Percentiles rank a stretch among this genome's conserved stretches.
Evolutionary conservation across 2,888 invertebrate species (phyloP).

Genomic region (Amiota minor): DNA sequence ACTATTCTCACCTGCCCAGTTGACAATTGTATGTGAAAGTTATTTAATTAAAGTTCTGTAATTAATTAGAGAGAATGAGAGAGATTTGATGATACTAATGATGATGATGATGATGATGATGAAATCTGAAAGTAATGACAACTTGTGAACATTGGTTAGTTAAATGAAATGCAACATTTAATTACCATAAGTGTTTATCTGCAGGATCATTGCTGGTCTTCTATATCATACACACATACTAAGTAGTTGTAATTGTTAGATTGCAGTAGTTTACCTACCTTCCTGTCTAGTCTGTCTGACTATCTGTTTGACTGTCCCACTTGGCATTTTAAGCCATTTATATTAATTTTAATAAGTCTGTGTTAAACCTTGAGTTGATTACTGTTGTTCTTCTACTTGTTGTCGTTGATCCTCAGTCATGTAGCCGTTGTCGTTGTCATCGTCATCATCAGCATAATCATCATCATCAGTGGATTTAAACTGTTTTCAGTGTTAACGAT

Average conservation of each 20-base stretch:
- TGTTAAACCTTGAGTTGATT: constrained; percentile 53
- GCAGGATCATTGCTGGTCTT: not conserved
- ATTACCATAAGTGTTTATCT: not conserved
- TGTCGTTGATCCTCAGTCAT: not conserved
- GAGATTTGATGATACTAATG: too few species aligned
- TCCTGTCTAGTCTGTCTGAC: not conserved
- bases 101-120: too few species aligned
- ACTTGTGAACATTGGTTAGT: too few species aligned
- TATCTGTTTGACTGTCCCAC: not conserved
- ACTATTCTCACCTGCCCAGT: too few species aligned
- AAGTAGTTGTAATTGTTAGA: not conserved
- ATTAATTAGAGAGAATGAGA: too few species aligned
- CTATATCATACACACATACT: not conserved
- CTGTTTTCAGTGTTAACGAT: constrained; percentile 56
- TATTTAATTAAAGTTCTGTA: too few species aligned
- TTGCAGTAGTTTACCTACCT: not conserved
- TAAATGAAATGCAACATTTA: too few species aligned
- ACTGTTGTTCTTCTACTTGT: constrained; percentile 23
- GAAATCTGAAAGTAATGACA: too few species aligned
- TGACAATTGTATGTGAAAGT: too few species aligned
- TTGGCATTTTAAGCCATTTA: constrained; percentile 56
- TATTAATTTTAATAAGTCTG: constrained; percentile 69
- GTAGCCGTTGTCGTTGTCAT: not conserved
- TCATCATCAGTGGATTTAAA: not conserved
- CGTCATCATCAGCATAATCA: not conserved